Base-by-base conservation (phyloP, 2,888 invertebrate species). In the Hydraecia micacea region DNA sequence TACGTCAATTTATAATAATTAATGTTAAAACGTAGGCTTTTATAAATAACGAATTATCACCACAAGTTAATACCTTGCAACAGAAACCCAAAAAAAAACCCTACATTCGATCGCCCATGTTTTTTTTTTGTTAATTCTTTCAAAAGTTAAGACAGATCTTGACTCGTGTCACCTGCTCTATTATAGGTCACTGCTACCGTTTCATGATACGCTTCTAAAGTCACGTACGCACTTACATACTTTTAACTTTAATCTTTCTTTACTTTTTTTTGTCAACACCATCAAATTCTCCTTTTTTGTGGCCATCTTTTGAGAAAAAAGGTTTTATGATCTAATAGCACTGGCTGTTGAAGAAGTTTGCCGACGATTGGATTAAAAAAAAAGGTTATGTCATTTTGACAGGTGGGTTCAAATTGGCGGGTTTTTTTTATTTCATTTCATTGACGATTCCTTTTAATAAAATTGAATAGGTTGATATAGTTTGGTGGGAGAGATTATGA, bases 141-240 rank as follows among this genome's bases (percentile, higher is more conserved):
- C 0, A 15, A 65, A 69, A 39, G 8, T 25, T 65, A 36, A 55
- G 3, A 52, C 32, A 58, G 25, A 58, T 21, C 21, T 62, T 52
- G 5, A 42, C 21, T 66, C 3, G 9, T 39, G 13, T 13, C 25
- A 68, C 28, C 55, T 9, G 9, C 55, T 58, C 32, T 71, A 39
- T 5, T 36, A 36, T 36, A 36, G 18, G 60, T 55, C 75, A 73
- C 32, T 75, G 49, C 85, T 60, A 5, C 18, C 55, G 4, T 5
- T 28, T 13, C n/a, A 81, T n/a, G 46, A 49, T 82, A 84, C 85
- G 85, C 46, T 39, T 46, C 49, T 25, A 9, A 13, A 62, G 84
- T 84, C 84, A 84, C 84, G 84, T 84, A 85, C 73, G 82, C 84
- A 82, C 25, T 18, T 13, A 55, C 32, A 32, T 32, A 32, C 42